These are phyloP conservation scores for Sinocyclocheilus anshuiensis DNA, from an alignment of 2,113 vertebrate species.

Conservation along the genomic window DNA sequence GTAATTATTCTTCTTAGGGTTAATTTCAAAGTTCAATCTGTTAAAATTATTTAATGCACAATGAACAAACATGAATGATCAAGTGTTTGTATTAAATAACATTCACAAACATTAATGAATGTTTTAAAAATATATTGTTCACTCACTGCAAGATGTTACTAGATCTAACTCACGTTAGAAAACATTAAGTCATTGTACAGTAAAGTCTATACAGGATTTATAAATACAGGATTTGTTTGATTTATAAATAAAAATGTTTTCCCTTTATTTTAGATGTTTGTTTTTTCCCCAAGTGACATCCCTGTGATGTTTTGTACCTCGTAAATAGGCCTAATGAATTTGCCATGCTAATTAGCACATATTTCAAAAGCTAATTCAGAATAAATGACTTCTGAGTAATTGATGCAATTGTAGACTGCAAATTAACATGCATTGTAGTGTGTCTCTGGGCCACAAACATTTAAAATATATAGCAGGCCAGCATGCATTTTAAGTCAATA, in stretches of 20 bases:
- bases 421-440: conserved; percentile 27
- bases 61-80: too few relatives aligned
- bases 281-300: background rate
- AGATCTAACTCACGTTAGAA: too few relatives aligned
- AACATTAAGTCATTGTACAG: too few relatives aligned
- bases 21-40: too few relatives aligned
- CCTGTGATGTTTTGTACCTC: conserved; percentile 31
- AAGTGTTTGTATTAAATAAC: too few relatives aligned
- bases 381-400: conserved; percentile 22
- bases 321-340: conserved; percentile 44
- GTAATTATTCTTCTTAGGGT: too few relatives aligned
- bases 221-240: too few relatives aligned
- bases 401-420: conserved; percentile 22
- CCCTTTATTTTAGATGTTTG: conserved; percentile 19
- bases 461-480: background rate
- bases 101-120: too few relatives aligned
- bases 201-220: too few relatives aligned
- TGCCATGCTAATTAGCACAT: conserved; percentile 48
- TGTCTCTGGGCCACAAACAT: background rate
- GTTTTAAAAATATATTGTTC: too few relatives aligned
- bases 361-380: conserved; percentile 52
- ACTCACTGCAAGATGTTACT: too few relatives aligned
- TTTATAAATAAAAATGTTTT: conserved; percentile 31
- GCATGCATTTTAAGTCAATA: conserved; percentile 12
- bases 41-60: too few relatives aligned